Conservation (phyloP, 2,888 invertebrate species). For the Tinea pellionella region DNA sequence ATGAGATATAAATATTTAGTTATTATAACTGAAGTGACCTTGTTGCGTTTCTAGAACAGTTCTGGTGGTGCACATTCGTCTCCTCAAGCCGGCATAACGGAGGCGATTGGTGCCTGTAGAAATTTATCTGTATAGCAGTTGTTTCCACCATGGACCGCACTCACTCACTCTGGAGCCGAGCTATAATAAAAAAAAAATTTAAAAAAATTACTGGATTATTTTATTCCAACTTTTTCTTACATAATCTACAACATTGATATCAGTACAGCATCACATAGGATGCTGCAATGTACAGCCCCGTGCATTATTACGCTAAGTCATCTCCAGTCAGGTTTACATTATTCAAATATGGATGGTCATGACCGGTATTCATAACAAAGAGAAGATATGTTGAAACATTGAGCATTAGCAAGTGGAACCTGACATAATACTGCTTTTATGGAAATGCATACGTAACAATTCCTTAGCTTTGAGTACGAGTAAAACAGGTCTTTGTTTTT, state of each 20-base stretch:
- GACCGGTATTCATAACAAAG: constrained; percentile 44
- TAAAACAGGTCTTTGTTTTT: constrained; percentile 15
- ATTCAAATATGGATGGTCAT: constrained; percentile 48
- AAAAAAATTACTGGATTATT: no score
- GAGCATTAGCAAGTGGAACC: constrained; percentile 32
- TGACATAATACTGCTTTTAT: constrained; percentile 35
- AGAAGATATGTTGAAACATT: constrained; percentile 40
- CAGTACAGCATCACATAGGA: not conserved
- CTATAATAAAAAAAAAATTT: no score
- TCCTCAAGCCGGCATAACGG: no score
- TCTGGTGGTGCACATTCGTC: no score
- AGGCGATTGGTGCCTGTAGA: no score
- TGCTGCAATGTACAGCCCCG: not conserved
- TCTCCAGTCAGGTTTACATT: constrained; percentile 57
- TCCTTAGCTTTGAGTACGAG: not conserved
- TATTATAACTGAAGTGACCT: no score
- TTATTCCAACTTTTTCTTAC: not conserved
- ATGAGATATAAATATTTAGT: no score
- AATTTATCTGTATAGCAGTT: no score
- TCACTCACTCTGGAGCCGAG: no score
- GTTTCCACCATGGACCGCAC: no score
- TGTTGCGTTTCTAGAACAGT: no score
- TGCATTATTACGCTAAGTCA: constrained; percentile 37
- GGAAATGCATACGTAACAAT: constrained; percentile 30
- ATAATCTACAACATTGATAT: constrained; percentile 1